Percentiles rank a stretch among this genome's conserved stretches.
These are phyloP conservation scores for Diachrysia chrysitis DNA, from an alignment of 2,888 invertebrate genomes.

Conservation along the genomic window DNA sequence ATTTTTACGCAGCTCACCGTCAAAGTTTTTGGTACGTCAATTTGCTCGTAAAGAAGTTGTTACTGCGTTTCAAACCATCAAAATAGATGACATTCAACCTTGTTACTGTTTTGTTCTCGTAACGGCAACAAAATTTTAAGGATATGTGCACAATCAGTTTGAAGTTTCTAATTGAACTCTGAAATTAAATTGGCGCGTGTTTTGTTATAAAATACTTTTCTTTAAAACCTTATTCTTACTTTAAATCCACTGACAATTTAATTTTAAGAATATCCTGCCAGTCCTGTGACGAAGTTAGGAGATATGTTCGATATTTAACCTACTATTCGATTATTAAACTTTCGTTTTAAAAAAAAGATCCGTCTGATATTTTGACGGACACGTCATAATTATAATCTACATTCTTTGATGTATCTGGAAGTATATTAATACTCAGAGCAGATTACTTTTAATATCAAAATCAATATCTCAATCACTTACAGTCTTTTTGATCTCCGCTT, in stretches of 20 bases:
- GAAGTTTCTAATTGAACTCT: conserved; percentile 30
- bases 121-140: conserved; percentile 27
- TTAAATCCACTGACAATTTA: no score
- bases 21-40: conserved; percentile 38
- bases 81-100: conserved; percentile 41
- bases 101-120: conserved; percentile 42
- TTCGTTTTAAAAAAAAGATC: not conserved
- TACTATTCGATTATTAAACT: not conserved
- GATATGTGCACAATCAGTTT: conserved; percentile 16
- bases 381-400: conserved; percentile 12
- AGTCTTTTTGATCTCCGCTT: conserved; percentile 54
- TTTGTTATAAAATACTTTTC: no score
- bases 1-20: conserved; percentile 25
- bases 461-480: conserved; percentile 6
- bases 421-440: conserved; percentile 16
- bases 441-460: conserved; percentile 3
- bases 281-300: not conserved
- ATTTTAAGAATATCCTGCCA: not conserved
- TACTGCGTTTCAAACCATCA: conserved; percentile 37
- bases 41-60: conserved; percentile 39
- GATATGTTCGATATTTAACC: not conserved
- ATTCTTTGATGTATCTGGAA: conserved; percentile 43
- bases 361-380: not conserved
- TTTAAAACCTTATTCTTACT: no score
- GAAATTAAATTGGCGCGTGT: conserved; percentile 8